A percentile compares a stretch with the other conserved stretches of the same genome.
These are phyloP conservation scores for Cyclargus thomasi DNA, from an alignment of 1,140 invertebrate species.

Conservation along the genomic window DNA sequence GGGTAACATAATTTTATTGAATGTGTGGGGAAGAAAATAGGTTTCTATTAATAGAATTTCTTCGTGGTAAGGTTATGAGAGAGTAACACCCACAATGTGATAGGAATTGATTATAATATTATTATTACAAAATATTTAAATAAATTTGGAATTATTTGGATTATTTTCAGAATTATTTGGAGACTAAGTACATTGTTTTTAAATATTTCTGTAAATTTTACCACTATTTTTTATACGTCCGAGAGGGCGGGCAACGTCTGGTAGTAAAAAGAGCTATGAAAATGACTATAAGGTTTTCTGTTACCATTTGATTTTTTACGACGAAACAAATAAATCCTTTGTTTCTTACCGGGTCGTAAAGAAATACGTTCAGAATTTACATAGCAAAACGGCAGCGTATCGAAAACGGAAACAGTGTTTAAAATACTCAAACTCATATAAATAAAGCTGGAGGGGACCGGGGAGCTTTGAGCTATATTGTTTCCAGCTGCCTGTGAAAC, in stretches of 20 bases:
- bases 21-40: not conserved
- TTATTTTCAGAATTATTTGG: too few relatives aligned
- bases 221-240: too few relatives aligned
- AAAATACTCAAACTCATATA: slow-evolving; percentile 16
- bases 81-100: not conserved
- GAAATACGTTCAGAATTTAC: slow-evolving; percentile 5
- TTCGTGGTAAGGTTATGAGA: not conserved
- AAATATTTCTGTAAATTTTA: too few relatives aligned
- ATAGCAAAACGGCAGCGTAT: not conserved
- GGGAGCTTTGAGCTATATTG: slow-evolving; percentile 18
- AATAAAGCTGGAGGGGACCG: slow-evolving; percentile 17
- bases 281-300: not conserved
- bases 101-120: not conserved
- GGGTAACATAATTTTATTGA: not conserved
- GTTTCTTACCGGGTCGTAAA: not conserved
- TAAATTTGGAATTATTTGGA: too few relatives aligned
- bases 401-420: slow-evolving; percentile 12
- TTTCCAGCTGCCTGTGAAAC: slow-evolving; percentile 29
- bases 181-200: too few relatives aligned
- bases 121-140: too few relatives aligned
- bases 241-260: too few relatives aligned
- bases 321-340: slow-evolving; percentile 2
- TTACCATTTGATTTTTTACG: slow-evolving; percentile 7
- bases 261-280: too few relatives aligned
- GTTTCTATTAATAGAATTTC: not conserved